Evolutionary conservation across 2,113 vertebrate species (phyloP), one percentile per base, ranked within the genome.

Genomic region (Pangasianodon gigas): DNA sequence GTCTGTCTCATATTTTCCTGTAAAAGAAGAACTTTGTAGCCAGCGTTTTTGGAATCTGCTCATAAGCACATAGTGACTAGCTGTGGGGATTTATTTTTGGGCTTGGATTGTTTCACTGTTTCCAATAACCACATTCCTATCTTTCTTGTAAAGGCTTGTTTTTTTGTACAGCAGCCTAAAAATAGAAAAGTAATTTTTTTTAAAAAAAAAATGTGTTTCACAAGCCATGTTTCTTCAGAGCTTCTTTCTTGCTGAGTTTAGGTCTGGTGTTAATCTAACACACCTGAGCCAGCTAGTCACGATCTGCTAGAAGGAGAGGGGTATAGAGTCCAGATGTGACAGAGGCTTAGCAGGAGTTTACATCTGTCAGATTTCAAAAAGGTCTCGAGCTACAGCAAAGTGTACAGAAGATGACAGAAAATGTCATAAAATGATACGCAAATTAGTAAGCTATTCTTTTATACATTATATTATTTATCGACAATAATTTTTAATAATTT

Each of bases 1-100:
- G 51, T 60, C 88, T n/a, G 86, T 41, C 29, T 85, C 46, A 77
- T 69, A 41, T 75, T 48, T 91, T 89, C 88, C 86, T 82, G 87
- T 74, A 81, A 90, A 79, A 41, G 29, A 83, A 37, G 2, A 79
- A 75, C 18, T 79, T 16, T 84, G 19, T 54, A 81, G 54, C 13
- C 19, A 41, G 29, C 32, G 11, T 26, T 19, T 85, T 37, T 58
- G 46, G 7, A 9, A 56, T 56, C 80, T 54, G 4, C 14, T 82
- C 13, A 67, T 6, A 52, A 71, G 21, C 65, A 52, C 24, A 81
- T 65, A 69, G 62, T 51, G 51, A 81, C n/a, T 54, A 37, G 60
- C 46, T 26, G 6, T 65, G 58, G 52, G 54, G 54, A 14, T 46
- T 46, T 46, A 41, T 87, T 71, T 80, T 62, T 80, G 11, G 6